Conservation (phyloP, 23 tunicate genomes). For the Ciona savignyi region DNA sequence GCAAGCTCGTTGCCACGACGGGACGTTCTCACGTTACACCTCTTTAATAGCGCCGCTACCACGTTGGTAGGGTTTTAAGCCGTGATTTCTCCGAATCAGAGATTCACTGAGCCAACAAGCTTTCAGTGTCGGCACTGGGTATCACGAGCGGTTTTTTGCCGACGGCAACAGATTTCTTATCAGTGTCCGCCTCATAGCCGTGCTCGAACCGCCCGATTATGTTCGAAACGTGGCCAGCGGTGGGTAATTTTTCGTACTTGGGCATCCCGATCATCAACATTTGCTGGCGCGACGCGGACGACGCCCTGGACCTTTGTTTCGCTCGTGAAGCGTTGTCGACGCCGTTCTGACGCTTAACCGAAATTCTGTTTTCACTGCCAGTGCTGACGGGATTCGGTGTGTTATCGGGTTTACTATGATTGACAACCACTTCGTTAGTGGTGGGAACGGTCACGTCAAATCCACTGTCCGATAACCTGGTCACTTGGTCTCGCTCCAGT, state of each 20-base stretch:
- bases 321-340: background rate
- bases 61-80: no score
- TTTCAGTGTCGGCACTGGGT: background rate
- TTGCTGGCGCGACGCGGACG: slow-evolving; percentile 15
- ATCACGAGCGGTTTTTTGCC: background rate
- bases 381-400: background rate
- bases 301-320: slow-evolving; percentile 23
- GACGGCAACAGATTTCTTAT: background rate
- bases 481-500: slow-evolving; percentile 16
- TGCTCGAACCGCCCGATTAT: slow-evolving; percentile 71
- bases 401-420: background rate
- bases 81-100: no score
- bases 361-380: background rate
- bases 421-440: background rate
- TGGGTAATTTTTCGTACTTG: slow-evolving; percentile 31
- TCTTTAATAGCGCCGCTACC: no score
- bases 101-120: background rate
- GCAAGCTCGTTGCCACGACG: no score
- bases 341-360: background rate
- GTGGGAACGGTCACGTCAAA: slow-evolving; percentile 13
- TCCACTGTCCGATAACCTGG: slow-evolving; percentile 36
- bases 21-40: no score
- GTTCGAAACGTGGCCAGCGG: slow-evolving; percentile 62
- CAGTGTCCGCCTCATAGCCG: background rate
- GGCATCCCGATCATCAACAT: slow-evolving; percentile 22